Conservation (phyloP, 2,888 invertebrate species). For the Keiferia lycopersicella region DNA sequence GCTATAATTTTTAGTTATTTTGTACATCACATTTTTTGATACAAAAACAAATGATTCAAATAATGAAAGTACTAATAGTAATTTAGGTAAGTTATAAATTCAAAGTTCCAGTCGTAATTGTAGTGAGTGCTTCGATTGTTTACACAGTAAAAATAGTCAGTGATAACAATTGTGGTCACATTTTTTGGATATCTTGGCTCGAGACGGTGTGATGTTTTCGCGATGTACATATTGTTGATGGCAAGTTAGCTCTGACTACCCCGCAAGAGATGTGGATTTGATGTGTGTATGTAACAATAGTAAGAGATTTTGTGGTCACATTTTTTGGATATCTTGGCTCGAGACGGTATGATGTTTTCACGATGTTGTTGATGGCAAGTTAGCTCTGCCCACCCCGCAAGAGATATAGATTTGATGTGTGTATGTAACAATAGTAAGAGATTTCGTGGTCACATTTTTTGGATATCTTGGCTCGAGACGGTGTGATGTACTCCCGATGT, state of each 20-base stretch:
- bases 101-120: background rate
- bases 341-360: background rate
- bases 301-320: slow-evolving; percentile 1
- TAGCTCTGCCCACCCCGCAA: too few species aligned
- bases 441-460: background rate
- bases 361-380: background rate
- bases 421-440: too few species aligned
- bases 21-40: too few species aligned
- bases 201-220: background rate
- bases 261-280: too few species aligned
- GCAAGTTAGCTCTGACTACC: too few species aligned
- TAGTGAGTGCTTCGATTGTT: background rate
- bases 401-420: too few species aligned
- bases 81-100: too few species aligned
- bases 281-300: too few species aligned
- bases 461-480: background rate
- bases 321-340: background rate
- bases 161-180: background rate
- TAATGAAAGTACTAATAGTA: background rate
- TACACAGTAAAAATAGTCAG: background rate
- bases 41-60: too few species aligned
- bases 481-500: background rate
- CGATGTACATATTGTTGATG: background rate
- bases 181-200: background rate
- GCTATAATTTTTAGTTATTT: too few species aligned